Evolutionary conservation across 2,888 invertebrate species (phyloP).

Genomic region (Polietes domitor): DNA sequence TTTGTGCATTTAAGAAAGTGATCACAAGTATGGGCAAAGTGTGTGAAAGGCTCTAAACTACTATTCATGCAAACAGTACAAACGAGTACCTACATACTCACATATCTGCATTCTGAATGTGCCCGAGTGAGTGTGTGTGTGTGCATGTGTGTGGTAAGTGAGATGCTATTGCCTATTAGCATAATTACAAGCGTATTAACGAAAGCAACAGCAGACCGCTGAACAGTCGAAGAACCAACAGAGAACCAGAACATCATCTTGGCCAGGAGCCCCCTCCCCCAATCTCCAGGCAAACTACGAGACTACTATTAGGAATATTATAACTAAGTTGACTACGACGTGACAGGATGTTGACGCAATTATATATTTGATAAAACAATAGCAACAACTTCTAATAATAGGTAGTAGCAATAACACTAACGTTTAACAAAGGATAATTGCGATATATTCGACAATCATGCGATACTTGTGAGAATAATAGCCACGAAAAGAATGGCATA

Average conservation of each 20-base stretch:
- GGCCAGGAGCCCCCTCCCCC: neutral
- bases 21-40: slow-evolving; percentile 22
- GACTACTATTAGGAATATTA: too few relatives aligned
- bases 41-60: neutral
- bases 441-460: neutral
- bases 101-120: neutral
- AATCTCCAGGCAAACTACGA: too few relatives aligned
- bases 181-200: slow-evolving; percentile 50
- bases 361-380: neutral
- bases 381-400: neutral
- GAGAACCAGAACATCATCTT: neutral
- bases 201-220: slow-evolving; percentile 17
- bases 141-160: neutral
- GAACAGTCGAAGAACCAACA: neutral
- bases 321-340: neutral
- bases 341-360: neutral
- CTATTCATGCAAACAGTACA: neutral
- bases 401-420: neutral
- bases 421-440: neutral
- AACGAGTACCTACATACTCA: neutral
- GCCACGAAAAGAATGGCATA: too few relatives aligned
- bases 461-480: neutral
- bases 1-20: slow-evolving; percentile 42
- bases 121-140: neutral
- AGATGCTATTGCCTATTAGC: slow-evolving; percentile 45